Conservation (phyloP, 2,113 vertebrate species). For the Spizaetus ornatus region DNA sequence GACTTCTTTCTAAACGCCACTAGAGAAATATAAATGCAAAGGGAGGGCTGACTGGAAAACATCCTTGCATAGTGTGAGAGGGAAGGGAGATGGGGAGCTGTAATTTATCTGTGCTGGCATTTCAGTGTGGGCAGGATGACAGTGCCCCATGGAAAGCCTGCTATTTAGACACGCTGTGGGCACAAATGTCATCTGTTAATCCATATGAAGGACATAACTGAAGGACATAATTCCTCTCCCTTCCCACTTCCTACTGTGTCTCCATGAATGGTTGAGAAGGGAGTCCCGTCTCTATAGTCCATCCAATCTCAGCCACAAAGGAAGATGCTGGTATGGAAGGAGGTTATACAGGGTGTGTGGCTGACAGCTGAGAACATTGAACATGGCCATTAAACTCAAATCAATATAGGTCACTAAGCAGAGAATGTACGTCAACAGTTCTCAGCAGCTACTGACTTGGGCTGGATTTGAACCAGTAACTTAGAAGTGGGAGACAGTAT, state of each 20-base stretch:
- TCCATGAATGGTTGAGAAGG: background rate
- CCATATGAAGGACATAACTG: background rate
- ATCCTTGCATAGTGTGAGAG: background rate
- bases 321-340: background rate
- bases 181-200: background rate
- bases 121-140: background rate
- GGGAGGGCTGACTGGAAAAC: background rate
- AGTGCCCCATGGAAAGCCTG: background rate
- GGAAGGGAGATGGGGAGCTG: background rate
- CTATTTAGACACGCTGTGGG: background rate
- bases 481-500: background rate
- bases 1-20: background rate
- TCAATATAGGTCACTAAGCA: background rate
- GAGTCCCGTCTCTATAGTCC: background rate
- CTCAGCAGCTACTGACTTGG: conserved; percentile 13
- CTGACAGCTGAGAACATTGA: background rate
- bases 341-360: background rate
- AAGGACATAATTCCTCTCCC: background rate
- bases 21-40: background rate
- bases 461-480: background rate
- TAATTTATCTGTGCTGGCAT: background rate
- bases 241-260: background rate
- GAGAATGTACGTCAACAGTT: background rate
- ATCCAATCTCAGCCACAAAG: background rate
- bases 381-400: background rate